These are phyloP conservation scores for Grus americana DNA, from an alignment of 2,113 vertebrate species.

Conservation along the genomic window DNA sequence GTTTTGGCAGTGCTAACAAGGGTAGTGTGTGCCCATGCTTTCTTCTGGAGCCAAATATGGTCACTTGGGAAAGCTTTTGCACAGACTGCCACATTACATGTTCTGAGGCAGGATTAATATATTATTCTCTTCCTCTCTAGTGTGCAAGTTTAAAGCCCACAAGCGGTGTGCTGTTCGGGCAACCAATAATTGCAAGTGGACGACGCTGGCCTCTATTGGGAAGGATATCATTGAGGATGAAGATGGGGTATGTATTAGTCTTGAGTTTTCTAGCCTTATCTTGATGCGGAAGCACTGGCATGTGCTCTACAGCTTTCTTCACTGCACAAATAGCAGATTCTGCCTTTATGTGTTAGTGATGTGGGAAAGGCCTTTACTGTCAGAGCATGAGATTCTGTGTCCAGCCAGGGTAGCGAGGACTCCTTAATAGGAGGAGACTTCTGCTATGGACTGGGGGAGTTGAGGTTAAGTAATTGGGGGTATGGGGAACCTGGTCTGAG, in stretches of 20 bases:
- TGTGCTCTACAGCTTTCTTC: neutral
- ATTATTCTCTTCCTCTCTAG: slow-evolving; percentile 68
- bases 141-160: slow-evolving; percentile 98
- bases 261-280: neutral
- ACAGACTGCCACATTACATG: neutral
- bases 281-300: neutral
- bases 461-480: neutral
- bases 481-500: neutral
- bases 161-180: slow-evolving; percentile 95
- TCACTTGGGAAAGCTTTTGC: neutral
- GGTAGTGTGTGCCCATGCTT: neutral
- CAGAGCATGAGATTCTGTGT: neutral
- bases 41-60: neutral
- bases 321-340: neutral
- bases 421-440: neutral
- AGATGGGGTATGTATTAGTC: slow-evolving; percentile 85
- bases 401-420: neutral
- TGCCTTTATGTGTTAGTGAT: neutral
- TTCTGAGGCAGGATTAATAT: neutral
- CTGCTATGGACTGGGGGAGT: neutral
- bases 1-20: neutral
- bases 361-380: neutral
- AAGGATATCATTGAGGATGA: slow-evolving; percentile 98
- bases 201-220: slow-evolving; percentile 93
- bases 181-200: slow-evolving; percentile 98